These are phyloP conservation scores for Pseudomyrmex sp. DNA, from an alignment of 1,140 invertebrate genomes.

Conservation along the genomic window DNA sequence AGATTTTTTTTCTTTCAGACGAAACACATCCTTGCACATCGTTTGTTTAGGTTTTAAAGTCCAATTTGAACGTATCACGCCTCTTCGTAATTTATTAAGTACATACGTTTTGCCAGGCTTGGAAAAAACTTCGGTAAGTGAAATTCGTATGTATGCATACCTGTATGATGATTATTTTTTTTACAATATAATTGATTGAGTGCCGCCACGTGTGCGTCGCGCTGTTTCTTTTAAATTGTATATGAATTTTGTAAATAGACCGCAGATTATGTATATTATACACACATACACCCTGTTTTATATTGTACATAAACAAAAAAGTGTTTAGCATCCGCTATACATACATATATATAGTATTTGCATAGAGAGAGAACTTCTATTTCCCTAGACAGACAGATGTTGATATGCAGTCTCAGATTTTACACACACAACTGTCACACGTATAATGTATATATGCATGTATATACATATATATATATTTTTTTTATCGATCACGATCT, in stretches of 20 bases:
- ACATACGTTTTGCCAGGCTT: not conserved
- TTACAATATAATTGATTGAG: not conserved
- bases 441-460: slow-evolving; percentile 45
- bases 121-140: not conserved
- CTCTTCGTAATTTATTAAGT: slow-evolving; percentile 17
- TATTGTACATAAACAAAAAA: slow-evolving; percentile 51
- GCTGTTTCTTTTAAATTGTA: slow-evolving; percentile 48
- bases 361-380: not conserved
- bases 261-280: slow-evolving; percentile 40
- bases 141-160: too few relatives aligned
- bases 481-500: slow-evolving; percentile 72
- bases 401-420: not conserved
- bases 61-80: not conserved
- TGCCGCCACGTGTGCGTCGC: too few relatives aligned
- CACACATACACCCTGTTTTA: slow-evolving; percentile 15
- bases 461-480: slow-evolving; percentile 68
- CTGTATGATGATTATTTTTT: slow-evolving; percentile 6
- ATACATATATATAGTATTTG: slow-evolving; percentile 9
- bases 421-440: slow-evolving; percentile 20
- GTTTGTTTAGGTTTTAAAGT: slow-evolving; percentile 28
- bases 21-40: not conserved
- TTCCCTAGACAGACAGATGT: not conserved
- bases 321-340: slow-evolving; percentile 28
- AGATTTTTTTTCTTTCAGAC: not conserved
- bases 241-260: slow-evolving; percentile 53